phyloP scores from a whole-genome alignment of 2,888 invertebrate species.

The Cosmopolites sordidus region DNA sequence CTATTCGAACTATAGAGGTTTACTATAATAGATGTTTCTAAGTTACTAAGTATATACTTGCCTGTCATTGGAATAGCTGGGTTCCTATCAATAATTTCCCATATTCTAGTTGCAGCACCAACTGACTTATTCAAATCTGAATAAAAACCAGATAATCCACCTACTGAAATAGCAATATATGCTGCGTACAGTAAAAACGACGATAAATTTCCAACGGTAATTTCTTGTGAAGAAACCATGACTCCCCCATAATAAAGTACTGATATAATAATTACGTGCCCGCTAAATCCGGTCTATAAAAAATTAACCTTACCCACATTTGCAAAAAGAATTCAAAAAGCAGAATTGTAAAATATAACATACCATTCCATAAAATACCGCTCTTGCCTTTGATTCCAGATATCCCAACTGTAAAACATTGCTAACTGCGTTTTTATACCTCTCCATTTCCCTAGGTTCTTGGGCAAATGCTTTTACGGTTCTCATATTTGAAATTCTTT shows the following conservation, averaged over 20 bases:
- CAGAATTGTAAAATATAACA: constrained; percentile 26
- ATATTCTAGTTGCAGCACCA: constrained; percentile 85
- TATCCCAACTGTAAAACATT: constrained; percentile 74
- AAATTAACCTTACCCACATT: too few relatives aligned
- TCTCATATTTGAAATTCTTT: constrained; percentile 84
- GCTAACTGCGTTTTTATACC: constrained; percentile 64
- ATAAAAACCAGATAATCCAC: constrained; percentile 88
- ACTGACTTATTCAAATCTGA: constrained; percentile 90
- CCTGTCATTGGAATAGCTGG: constrained; percentile 72
- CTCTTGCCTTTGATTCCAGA: constrained; percentile 81
- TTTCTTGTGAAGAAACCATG: constrained; percentile 73
- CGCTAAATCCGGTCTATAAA: constrained; percentile 76
- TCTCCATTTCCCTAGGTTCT: constrained; percentile 69
- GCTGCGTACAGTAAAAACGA: constrained; percentile 93
- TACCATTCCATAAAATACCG: constrained; percentile 88
- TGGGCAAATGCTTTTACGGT: constrained; percentile 92
- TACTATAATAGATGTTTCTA: too few relatives aligned
- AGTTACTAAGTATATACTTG: constrained; percentile 34
- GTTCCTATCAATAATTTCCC: constrained; percentile 80
- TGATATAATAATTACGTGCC: constrained; percentile 83
- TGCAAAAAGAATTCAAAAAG: too few relatives aligned
- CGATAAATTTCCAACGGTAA: constrained; percentile 84
- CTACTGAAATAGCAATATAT: constrained; percentile 86
- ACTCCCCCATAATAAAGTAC: constrained; percentile 90
- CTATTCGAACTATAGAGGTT: too few relatives aligned